phyloP scores from a whole-genome alignment of 2,888 invertebrate species.

The Cactoblastis cactorum region DNA sequence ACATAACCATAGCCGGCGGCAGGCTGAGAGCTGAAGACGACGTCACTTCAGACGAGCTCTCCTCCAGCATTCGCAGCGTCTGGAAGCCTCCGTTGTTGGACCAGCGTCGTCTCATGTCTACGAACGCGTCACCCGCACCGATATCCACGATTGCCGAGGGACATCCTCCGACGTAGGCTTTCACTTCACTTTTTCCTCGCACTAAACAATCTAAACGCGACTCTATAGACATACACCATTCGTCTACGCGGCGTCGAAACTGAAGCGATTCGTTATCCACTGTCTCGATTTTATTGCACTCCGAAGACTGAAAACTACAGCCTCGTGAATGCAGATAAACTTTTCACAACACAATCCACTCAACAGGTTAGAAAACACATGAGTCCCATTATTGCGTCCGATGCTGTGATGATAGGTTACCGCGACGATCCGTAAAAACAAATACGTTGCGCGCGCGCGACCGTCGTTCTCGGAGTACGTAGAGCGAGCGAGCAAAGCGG shows the following conservation, averaged over 20 bases:
- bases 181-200: constrained; percentile 74
- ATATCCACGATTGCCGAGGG: constrained; percentile 56
- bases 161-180: constrained; percentile 70
- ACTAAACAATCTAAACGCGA: constrained; percentile 68
- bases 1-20: constrained; percentile 86
- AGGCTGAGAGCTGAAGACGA: constrained; percentile 87
- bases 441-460: constrained; percentile 72
- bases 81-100: constrained; percentile 85
- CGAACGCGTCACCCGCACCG: constrained; percentile 69
- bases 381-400: constrained; percentile 50
- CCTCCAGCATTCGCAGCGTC: constrained; percentile 83
- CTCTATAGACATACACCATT: constrained; percentile 63
- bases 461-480: constrained; percentile 72
- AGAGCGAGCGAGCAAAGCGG: constrained; percentile 59
- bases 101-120: constrained; percentile 88
- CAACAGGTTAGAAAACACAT: constrained; percentile 59
- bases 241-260: constrained; percentile 53
- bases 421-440: constrained; percentile 50
- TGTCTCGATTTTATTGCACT: constrained; percentile 47
- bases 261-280: constrained; percentile 59
- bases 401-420: constrained; percentile 48
- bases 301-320: constrained; percentile 33
- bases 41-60: constrained; percentile 87
- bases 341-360: constrained; percentile 62
- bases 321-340: constrained; percentile 27